Conservation (phyloP, 2,113 vertebrate genomes). For the Phalacrocorax aristotelis region DNA sequence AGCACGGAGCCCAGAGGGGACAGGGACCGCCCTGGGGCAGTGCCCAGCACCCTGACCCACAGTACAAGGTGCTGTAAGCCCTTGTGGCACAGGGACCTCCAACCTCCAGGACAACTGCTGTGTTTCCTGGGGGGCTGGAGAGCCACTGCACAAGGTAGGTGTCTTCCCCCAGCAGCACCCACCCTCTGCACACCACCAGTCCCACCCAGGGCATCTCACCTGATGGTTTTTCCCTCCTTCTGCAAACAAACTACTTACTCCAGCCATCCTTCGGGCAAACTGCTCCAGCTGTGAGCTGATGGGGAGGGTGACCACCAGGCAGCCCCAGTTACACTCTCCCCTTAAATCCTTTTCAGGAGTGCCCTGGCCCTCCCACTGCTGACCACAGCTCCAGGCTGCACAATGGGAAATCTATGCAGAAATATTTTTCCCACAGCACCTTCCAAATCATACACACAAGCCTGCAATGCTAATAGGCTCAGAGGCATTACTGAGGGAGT, state of each 20-base stretch:
- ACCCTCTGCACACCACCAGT: accelerated
- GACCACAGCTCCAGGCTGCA: not conserved
- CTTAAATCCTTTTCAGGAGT: constrained; percentile 4
- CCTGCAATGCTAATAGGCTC: constrained; percentile 40
- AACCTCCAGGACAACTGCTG: not conserved
- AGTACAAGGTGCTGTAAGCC: not conserved
- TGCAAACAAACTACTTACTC: not conserved
- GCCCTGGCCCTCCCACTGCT: not conserved
- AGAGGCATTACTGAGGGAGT: not conserved
- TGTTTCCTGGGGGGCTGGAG: not conserved
- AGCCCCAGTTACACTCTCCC: not conserved
- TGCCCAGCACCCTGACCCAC: accelerated
- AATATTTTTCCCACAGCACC: constrained; percentile 48
- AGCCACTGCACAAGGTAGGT: accelerated
- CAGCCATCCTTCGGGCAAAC: not conserved
- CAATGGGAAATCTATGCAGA: constrained; percentile 42
- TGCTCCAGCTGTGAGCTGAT: not conserved
- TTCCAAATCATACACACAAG: constrained; percentile 33
- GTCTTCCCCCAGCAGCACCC: not conserved
- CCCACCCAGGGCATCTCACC: not conserved
- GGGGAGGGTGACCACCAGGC: not conserved
- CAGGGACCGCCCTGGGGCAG: not conserved
- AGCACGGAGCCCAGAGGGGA: accelerated
- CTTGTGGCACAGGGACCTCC: not conserved
- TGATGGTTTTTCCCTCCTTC: not conserved